Evolutionary conservation across 2,888 invertebrate species (phyloP).

Genomic region (Hemicrepidius hirtus): DNA sequence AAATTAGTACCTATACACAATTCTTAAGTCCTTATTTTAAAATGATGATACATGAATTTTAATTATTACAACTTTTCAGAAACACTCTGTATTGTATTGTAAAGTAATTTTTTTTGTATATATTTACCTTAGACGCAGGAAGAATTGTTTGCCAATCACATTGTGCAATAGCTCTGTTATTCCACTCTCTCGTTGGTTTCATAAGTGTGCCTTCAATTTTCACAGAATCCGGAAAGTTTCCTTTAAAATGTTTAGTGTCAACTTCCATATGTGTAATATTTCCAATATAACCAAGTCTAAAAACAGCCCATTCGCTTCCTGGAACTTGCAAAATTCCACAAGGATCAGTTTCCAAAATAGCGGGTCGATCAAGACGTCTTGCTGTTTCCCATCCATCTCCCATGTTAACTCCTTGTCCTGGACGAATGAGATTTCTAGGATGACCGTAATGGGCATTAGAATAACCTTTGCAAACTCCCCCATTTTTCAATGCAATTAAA

Average conservation of each 20-base stretch:
- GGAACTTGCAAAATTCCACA: slow-evolving; percentile 76
- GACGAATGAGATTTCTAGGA: slow-evolving; percentile 77
- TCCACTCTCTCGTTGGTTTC: slow-evolving; percentile 66
- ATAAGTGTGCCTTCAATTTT: slow-evolving; percentile 74
- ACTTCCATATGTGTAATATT: slow-evolving; percentile 73
- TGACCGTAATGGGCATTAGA: slow-evolving; percentile 81
- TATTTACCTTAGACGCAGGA: slow-evolving; percentile 73
- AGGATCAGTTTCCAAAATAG: slow-evolving; percentile 74
- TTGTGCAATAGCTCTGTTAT: slow-evolving; percentile 59
- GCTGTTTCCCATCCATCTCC: slow-evolving; percentile 82
- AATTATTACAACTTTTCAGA: too few relatives aligned
- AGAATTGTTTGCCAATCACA: slow-evolving; percentile 73
- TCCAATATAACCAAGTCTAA: slow-evolving; percentile 76
- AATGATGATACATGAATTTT: too few relatives aligned
- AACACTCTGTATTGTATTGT: too few relatives aligned
- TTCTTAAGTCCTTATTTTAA: too few relatives aligned
- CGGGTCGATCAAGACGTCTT: slow-evolving; percentile 76
- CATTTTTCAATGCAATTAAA: slow-evolving; percentile 74
- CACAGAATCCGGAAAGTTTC: slow-evolving; percentile 79
- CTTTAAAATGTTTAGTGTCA: slow-evolving; percentile 79
- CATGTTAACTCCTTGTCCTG: slow-evolving; percentile 74
- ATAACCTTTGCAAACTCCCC: slow-evolving; percentile 75
- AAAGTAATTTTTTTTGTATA: too few relatives aligned
- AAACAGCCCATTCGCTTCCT: slow-evolving; percentile 79
- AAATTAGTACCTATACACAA: background rate